These are phyloP conservation scores for Hapalemur alaotrensis DNA, from an alignment of 2,797 vertebrate species.

Conservation along the genomic window DNA sequence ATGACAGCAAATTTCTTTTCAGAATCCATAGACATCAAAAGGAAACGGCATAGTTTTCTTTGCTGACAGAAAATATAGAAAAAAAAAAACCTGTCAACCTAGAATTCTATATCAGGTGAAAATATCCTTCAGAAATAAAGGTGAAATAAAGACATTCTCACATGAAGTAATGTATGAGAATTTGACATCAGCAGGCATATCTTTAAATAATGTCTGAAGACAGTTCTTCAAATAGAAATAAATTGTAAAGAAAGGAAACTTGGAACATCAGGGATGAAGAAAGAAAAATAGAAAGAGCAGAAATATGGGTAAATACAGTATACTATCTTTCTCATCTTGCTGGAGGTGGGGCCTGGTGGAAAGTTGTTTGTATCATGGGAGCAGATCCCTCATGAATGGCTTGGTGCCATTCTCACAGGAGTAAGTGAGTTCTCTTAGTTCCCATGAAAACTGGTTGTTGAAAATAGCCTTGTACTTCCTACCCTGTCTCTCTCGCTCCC, in stretches of 20 bases:
- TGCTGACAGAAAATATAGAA: not conserved
- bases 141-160: not conserved
- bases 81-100: not conserved
- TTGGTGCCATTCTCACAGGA: too few relatives aligned
- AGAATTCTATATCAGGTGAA: not conserved
- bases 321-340: not conserved
- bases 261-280: not conserved
- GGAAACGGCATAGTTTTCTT: not conserved
- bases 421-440: too few relatives aligned
- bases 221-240: not conserved
- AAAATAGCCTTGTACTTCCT: too few relatives aligned
- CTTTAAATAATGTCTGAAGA: not conserved
- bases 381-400: too few relatives aligned
- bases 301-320: not conserved
- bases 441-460: too few relatives aligned
- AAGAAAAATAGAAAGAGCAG: not conserved
- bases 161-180: not conserved
- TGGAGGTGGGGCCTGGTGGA: too few relatives aligned
- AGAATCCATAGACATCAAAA: not conserved
- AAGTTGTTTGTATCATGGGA: too few relatives aligned
- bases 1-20: not conserved
- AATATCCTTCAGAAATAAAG: not conserved
- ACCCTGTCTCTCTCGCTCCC: too few relatives aligned
- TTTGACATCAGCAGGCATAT: not conserved
- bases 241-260: not conserved